Evolutionary conservation across 2,113 vertebrate species (phyloP), one percentile per base, ranked within the genome.

Genomic region (Ciconia boyciana): DNA sequence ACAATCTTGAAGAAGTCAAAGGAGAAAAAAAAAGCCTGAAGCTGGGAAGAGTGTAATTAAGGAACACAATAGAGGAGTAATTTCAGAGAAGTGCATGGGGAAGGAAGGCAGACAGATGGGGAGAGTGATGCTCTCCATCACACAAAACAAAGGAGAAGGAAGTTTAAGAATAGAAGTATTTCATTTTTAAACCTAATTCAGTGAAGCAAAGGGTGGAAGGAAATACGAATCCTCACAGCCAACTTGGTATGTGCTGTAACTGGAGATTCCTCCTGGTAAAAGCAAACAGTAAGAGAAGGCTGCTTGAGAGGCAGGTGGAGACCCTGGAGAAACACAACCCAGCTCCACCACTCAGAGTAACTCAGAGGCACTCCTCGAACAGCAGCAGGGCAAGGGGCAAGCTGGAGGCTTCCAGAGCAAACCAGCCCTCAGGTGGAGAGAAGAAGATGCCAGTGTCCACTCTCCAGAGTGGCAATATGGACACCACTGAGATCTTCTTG

Each of bases 181-280:
- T 83, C 74, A 74, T 91, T 95, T 97, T 96, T 91, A 96, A 94
- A 90, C 16, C 29, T 54, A 92, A 62, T 74, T 77, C 75, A 80
- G 21, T 29, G 41, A 92, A 92, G 49, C 25, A 61, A 83, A 22
- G 17, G 7, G 10, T 44, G 31, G 80, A 81, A 94, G 89, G 89
- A 81, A 95, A 70, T 25, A 79, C 3, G 34, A 95, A 78, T 80
- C 64, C 60, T 92, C 51, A 80, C 22, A 61, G 60, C 10, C 11
- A 44, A 12, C 12, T 18, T 32, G 25, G 25, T 74, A 41, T 3
- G 46, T 54, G 44, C 46, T 89, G 18, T 54, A 32, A 74, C 41
- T 77, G 43, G 25, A 89, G 66, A 77, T 18, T 61, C 44, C 36
- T 89, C 71, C 34, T 57, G 75, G 41, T 44, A 89, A 86, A 84